Conservation (phyloP, 2,113 vertebrate species). For the Thamnophis sirtalis region DNA sequence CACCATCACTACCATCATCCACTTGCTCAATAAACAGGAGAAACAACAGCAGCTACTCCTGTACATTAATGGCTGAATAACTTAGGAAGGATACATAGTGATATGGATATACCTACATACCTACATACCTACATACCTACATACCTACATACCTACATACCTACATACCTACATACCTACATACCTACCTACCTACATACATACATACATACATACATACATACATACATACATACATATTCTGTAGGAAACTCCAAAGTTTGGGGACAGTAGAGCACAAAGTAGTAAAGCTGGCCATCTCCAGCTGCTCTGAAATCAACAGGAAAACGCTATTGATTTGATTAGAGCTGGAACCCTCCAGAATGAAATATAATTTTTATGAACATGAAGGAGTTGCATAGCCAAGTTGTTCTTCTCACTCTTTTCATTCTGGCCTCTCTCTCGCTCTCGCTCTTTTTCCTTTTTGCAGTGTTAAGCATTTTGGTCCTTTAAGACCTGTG, state of each 20-base stretch:
- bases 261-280: background rate
- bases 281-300: background rate
- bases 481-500: constrained; percentile 27
- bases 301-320: background rate
- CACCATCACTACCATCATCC: background rate
- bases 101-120: background rate
- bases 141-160: too few species aligned
- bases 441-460: background rate
- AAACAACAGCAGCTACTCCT: background rate
- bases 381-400: background rate
- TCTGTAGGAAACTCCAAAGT: background rate
- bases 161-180: too few species aligned
- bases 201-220: background rate
- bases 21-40: background rate
- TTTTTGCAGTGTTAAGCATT: constrained; percentile 35
- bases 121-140: too few species aligned
- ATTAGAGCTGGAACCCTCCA: background rate
- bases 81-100: background rate
- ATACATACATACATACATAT: background rate
- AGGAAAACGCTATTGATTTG: background rate
- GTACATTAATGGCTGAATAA: background rate
- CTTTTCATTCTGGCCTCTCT: background rate
- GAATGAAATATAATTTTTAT: background rate
- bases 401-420: background rate
- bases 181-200: background rate